A percentile compares a stretch with the other conserved stretches of the same genome.
phyloP scores from a whole-genome alignment of 1,140 invertebrate species.

The Carposina sasakii region DNA sequence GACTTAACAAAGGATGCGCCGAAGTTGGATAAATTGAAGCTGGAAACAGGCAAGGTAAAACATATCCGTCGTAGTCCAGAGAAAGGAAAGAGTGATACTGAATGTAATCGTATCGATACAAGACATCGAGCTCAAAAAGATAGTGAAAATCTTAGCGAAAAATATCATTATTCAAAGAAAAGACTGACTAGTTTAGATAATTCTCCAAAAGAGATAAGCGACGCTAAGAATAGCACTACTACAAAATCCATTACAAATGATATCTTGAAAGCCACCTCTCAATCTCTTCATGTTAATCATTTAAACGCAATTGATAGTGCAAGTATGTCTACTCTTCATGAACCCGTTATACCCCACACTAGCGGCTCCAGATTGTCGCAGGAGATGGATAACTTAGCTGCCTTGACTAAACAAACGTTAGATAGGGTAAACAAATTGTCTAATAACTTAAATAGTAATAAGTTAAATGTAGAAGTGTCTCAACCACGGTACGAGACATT shows the following conservation, averaged over 20 bases:
- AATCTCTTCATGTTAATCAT: conserved; percentile 34
- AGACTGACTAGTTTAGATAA: conserved; percentile 71
- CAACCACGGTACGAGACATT: conserved; percentile 46
- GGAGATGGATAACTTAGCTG: conserved; percentile 77
- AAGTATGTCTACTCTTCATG: conserved; percentile 61
- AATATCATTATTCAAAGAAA: conserved; percentile 70
- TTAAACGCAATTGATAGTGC: conserved; percentile 40
- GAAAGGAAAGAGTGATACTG: conserved; percentile 55
- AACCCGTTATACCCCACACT: conserved; percentile 55
- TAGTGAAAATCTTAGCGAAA: conserved; percentile 64
- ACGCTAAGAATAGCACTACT: conserved; percentile 44
- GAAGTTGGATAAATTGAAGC: conserved; percentile 49
- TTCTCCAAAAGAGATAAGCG: conserved; percentile 54
- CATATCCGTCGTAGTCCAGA: conserved; percentile 47
- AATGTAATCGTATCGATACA: conserved; percentile 57
- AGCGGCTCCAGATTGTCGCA: conserved; percentile 71
- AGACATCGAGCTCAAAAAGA: conserved; percentile 63
- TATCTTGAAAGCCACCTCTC: conserved; percentile 36
- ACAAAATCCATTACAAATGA: conserved; percentile 52
- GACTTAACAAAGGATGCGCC: conserved; percentile 39
- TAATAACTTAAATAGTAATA: conserved; percentile 68
- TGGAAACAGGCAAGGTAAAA: conserved; percentile 40
- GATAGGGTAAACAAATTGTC: conserved; percentile 78
- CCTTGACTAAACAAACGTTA: conserved; percentile 78
- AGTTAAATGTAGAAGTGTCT: conserved; percentile 50